phyloP scores from a whole-genome alignment of 2,113 vertebrate genomes.

The Pteropus alecto region DNA sequence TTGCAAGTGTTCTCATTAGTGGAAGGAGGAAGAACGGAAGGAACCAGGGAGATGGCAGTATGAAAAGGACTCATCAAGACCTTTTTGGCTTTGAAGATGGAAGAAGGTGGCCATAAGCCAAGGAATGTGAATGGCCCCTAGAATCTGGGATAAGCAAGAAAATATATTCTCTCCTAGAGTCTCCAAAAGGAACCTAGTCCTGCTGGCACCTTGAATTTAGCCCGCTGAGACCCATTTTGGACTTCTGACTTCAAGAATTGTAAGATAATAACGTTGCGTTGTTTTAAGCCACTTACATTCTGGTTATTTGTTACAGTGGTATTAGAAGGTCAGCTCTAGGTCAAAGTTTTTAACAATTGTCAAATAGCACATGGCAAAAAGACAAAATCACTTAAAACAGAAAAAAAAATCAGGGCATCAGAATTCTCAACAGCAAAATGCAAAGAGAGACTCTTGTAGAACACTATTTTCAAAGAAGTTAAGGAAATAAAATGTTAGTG shows the following conservation, averaged over 20 bases:
- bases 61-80: not conserved
- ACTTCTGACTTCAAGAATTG: not conserved
- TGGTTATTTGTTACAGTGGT: not conserved
- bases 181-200: not conserved
- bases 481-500: not conserved
- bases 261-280: not conserved
- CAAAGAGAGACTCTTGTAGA: not conserved
- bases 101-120: not conserved
- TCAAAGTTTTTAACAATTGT: not conserved
- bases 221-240: not conserved
- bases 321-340: not conserved
- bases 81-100: not conserved
- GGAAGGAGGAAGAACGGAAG: not conserved
- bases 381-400: not conserved
- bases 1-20: not conserved
- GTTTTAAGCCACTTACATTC: not conserved
- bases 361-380: not conserved
- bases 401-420: not conserved
- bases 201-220: not conserved
- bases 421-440: constrained; percentile 24
- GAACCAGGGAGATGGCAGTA: not conserved
- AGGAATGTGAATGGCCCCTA: not conserved
- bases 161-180: not conserved
- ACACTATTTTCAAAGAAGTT: not conserved
- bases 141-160: not conserved